Percentiles rank a stretch among this genome's conserved stretches.
Conservation (phyloP, 1,140 invertebrate species). For the Thereuonema tuberculata region DNA sequence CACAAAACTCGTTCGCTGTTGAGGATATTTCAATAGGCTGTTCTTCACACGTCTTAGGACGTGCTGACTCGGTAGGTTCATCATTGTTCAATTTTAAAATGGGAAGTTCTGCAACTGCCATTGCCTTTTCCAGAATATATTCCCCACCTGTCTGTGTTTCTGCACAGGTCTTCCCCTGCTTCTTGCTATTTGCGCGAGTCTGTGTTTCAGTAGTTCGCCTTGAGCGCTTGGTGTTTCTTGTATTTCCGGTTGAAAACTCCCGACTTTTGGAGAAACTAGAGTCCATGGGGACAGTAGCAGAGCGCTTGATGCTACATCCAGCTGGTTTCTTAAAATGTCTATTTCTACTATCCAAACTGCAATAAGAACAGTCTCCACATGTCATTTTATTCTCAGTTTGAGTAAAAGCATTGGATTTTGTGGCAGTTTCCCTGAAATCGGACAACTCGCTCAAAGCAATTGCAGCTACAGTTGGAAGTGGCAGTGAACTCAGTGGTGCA, state of each 20-base stretch:
- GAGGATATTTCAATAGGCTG: background rate
- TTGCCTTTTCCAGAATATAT: background rate
- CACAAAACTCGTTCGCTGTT: background rate
- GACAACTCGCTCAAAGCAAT: slow-evolving; percentile 5
- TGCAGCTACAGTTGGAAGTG: slow-evolving; percentile 3
- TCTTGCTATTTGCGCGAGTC: background rate
- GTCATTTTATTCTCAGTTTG: background rate
- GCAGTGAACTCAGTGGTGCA: background rate
- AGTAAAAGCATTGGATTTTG: background rate
- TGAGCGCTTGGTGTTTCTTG: background rate
- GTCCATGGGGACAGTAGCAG: too few relatives aligned
- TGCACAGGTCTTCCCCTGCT: background rate
- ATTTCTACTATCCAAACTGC: too few relatives aligned
- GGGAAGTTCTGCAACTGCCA: background rate
- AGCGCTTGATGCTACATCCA: too few relatives aligned
- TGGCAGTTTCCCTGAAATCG: background rate
- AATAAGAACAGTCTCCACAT: too few relatives aligned
- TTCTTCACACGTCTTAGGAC: background rate
- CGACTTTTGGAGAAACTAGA: too few relatives aligned
- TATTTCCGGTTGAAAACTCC: too few relatives aligned
- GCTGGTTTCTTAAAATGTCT: too few relatives aligned
- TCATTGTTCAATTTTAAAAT: background rate
- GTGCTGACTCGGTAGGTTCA: background rate
- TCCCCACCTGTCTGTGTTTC: background rate
- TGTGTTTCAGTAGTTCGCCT: background rate